Base-by-base conservation (phyloP, 1,140 invertebrate genomes). In the Chironomus striatipennis region DNA sequence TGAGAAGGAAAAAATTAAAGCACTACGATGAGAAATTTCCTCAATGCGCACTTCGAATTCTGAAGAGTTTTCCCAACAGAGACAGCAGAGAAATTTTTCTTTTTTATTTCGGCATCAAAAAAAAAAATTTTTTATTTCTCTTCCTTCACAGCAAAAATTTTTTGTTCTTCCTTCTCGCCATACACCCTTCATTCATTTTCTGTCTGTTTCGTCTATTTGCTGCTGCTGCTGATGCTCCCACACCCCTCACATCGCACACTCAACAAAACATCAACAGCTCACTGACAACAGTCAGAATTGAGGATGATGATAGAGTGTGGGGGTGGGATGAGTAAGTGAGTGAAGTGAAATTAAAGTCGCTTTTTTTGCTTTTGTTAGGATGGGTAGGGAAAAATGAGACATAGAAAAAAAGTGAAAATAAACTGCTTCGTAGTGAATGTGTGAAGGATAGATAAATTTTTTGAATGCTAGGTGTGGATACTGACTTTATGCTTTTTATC, bases 131-230 rank as follows among this genome's bases (percentile, higher is more conserved):
- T 57, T 57, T 57, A 10, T 57, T 57, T 15, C 47, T 57, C 47
- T 57, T 57, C 47, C 47, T 57, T 57, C 47, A 57, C 47, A 57
- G 15, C 43, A 57, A 57, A 12, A n/a, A n/a, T 57, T 57, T 57
- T 57, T 57, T 57, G 24, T 57, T 57, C 47, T 57, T 57, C 47
- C 47, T 57, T 10, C 47, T n/a, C n/a, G n/a, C 47, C 43, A 8
- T 47, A 57, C 47, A 57, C 47, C 47, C 47, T 57, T 57, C 47
- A 57, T 57, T 57, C 47, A 57, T 57, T 57, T 57, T 57, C 47
- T 12, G 12, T 57, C 12, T n/a, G 12, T 57, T 57, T 57, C 47
- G 47, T 57, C 47, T 57, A 57, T 57, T n/a, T 57, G 12, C 47
- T 15, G 12, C 47, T n/a, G n/a, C 12, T n/a, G n/a, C 47, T 57